Evolutionary conservation across 2,113 vertebrate genomes (phyloP), one percentile per base, ranked within the genome.

Genomic region (Illadopsis cleaveri): DNA sequence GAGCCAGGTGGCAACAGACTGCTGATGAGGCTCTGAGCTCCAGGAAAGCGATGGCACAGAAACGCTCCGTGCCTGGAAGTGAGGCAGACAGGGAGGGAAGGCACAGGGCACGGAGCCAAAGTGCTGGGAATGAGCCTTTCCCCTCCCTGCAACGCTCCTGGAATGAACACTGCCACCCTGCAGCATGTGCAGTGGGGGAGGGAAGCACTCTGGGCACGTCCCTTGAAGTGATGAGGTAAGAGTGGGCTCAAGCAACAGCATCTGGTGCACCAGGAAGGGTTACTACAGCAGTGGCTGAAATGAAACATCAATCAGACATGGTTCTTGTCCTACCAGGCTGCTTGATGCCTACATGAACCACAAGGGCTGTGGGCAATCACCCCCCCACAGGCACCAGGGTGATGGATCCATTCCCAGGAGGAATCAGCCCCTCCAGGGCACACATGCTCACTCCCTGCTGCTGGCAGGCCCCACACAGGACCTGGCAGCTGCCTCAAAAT

Each of bases 371-470:
- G 45, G 44, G 54, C 44, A 72, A 12, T 15, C 58, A 56, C 6
- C 40, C 51, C 37, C 5, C n/a, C 73, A n/a, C 11, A 20, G 54
- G 64, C 38, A 25, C 5, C 19, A 28, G 54, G 31, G 60, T 2
- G 69, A 44, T 6, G 54, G 62, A 72, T 47, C 58, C 40, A 28
- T 3, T 14, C 1, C 3, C 48, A 77, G 80, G 13, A 83, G 57
- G 2, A 68, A 37, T 50, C 47, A 42, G 65, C 14, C 47, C 51
- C 65, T 82, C 30, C 20, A 17, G 31, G 6, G 31, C 19, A 45
- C 71, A 70, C 0, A 1, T 22, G 42, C 38, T 71, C 9, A 0
- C 22, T 70, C 56, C 31, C 28, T 6, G 6, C 51, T 37, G 33
- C 75, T 58, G 56, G 27, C 31, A 69, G 71, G 33, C 12, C 23